These are phyloP conservation scores for Bergia sp. DNA, from an alignment of 92 coral and sea anemone genomes.

Conservation along the genomic window DNA sequence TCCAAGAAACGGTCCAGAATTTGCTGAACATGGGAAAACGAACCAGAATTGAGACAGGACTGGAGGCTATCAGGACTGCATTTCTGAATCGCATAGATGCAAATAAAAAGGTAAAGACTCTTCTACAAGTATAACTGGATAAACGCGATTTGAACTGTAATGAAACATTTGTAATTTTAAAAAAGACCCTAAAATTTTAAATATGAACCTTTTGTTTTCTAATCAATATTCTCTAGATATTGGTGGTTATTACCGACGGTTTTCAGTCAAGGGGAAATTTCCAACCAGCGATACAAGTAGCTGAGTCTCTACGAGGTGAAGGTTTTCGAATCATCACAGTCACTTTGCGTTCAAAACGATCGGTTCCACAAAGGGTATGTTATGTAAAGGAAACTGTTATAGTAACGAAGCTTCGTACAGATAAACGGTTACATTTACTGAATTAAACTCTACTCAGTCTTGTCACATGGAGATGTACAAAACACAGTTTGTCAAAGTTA, in stretches of 20 bases:
- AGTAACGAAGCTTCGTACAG: too few species aligned
- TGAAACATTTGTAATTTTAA: background rate
- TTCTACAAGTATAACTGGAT: background rate
- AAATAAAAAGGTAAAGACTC: background rate
- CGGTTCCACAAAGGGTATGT: background rate
- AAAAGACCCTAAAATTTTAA: too few species aligned
- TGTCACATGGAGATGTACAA: too few species aligned
- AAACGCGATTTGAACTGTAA: background rate
- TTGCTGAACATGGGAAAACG: background rate
- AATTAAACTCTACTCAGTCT: too few species aligned
- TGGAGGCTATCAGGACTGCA: constrained; percentile 12
- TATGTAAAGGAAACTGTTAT: too few species aligned
- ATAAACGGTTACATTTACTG: too few species aligned
- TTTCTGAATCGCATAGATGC: background rate
- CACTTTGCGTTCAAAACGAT: background rate
- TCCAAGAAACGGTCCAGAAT: background rate
- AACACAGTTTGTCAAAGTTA: too few species aligned
- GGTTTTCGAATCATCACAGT: background rate
- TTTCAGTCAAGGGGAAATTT: background rate
- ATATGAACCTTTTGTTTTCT: background rate
- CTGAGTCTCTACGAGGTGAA: background rate
- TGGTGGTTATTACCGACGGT: constrained; percentile 6
- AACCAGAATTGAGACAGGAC: constrained; percentile 21
- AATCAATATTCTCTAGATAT: background rate
- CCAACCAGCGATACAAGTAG: background rate